Evolutionary conservation across 64 coral and sea anemone genomes (phyloP).

Genomic region (Stichodactyla mertensii): DNA sequence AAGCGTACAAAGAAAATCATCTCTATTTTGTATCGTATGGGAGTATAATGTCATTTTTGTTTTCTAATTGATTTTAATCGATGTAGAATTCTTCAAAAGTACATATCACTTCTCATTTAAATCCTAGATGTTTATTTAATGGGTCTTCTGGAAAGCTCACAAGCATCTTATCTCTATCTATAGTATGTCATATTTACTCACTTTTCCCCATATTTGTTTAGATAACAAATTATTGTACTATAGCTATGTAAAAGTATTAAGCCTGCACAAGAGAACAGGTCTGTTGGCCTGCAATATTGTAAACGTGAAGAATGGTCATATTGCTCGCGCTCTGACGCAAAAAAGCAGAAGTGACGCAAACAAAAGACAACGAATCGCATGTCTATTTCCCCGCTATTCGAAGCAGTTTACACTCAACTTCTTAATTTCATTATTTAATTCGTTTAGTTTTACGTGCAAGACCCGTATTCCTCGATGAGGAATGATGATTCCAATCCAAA

Average conservation of each 20-base stretch:
- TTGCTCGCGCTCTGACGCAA: not conserved
- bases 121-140: too few relatives aligned
- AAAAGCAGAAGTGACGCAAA: not conserved
- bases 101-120: too few relatives aligned
- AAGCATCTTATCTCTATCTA: too few relatives aligned
- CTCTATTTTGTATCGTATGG: too few relatives aligned
- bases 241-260: too few relatives aligned
- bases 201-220: too few relatives aligned
- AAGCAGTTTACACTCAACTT: not conserved
- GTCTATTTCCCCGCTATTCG: not conserved
- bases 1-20: not conserved
- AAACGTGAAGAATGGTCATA: not conserved
- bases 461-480: constrained; percentile 60
- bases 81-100: too few relatives aligned
- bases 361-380: not conserved
- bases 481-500: constrained; percentile 32
- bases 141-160: too few relatives aligned
- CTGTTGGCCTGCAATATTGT: not conserved
- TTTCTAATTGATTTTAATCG: too few relatives aligned
- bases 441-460: constrained; percentile 27
- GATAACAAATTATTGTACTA: too few relatives aligned
- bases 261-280: not conserved
- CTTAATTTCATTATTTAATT: not conserved
- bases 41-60: too few relatives aligned
- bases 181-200: too few relatives aligned